phyloP scores from a whole-genome alignment of 2,113 vertebrate species.

The Coreoperca whiteheadi region DNA sequence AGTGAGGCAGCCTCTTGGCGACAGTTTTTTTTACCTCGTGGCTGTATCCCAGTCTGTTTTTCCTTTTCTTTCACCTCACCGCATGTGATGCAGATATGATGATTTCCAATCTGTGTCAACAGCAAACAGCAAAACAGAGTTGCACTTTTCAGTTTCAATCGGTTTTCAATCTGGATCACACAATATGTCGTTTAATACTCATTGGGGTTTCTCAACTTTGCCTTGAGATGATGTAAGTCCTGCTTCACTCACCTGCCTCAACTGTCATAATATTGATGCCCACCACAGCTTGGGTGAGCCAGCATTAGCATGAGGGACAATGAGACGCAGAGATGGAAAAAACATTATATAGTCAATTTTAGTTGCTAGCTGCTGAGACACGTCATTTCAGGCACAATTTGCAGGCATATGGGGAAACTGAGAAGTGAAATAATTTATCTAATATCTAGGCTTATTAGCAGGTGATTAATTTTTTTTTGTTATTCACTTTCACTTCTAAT shows the following conservation, averaged over 20 bases:
- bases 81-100: not conserved
- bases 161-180: not conserved
- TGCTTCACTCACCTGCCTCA: slow-evolving; percentile 1
- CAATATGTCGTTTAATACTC: slow-evolving; percentile 6
- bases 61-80: not conserved
- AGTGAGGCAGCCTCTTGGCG: not conserved
- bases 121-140: not conserved
- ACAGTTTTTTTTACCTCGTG: not conserved
- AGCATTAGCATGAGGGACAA: slow-evolving; percentile 10
- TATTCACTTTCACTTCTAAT: not conserved
- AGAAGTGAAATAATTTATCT: not conserved
- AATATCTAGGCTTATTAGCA: no score
- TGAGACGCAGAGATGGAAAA: not conserved
- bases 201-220: not conserved
- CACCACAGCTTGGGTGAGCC: not conserved
- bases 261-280: slow-evolving; percentile 1
- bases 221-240: slow-evolving; percentile 16
- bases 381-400: slow-evolving; percentile 5
- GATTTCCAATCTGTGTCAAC: not conserved
- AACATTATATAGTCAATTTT: not conserved
- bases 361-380: slow-evolving; percentile 6
- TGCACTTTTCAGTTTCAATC: not conserved
- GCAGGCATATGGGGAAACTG: not conserved
- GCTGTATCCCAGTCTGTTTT: not conserved
- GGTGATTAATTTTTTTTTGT: no score